Base-by-base conservation (phyloP, 2,888 invertebrate species). In the Galeopsomyia nigrocyanea region DNA sequence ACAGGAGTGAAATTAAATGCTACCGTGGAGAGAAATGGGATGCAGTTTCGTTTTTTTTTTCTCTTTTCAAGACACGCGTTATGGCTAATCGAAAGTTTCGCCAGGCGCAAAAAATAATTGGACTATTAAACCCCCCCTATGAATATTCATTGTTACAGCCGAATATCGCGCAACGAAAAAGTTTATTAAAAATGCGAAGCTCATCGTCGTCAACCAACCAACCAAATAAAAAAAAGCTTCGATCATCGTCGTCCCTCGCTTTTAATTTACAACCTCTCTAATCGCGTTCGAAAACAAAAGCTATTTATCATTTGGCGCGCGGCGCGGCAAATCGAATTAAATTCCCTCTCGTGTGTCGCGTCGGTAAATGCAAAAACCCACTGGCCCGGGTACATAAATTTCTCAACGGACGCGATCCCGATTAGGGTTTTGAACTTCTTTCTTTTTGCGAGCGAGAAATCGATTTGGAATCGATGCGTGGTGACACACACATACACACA, bases 231-330 rank as follows among this genome's bases (percentile, higher is more conserved):
- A 73, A 64, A 57, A 56, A 46, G 9, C 17, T 3, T 16, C 56
- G 9, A 1, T 39, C 63, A 68, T 71, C 74, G 65, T 62, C 64
- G 68, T 62, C 57, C 65, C 62, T 49, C 26, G 3, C 26, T 5
- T 26, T 71, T 21, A 68, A 75, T 68, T 73, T 64, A 68, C 63
- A 68, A 55, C 3, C 65, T 71, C 65, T 71, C 68, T 71, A 71
- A 75, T 74, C 68, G 62, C 49, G 13, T 26, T 50, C 68, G 68
- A 71, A n/a, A 68, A 71, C 74, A 71, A 68, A 26, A 61, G 74
- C 65, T 26, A 74, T 74, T 71, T 63, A 71, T 74, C 74, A 74
- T 57, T 67, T 39, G 10, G 46, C 56, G 61, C 57, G n/a, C 26
- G 26, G 5, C 50, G 17, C 47, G 67, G 57, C 60, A 56, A 66